phyloP scores from a whole-genome alignment of 2,888 invertebrate species.

The Hypercompe scribonia region DNA sequence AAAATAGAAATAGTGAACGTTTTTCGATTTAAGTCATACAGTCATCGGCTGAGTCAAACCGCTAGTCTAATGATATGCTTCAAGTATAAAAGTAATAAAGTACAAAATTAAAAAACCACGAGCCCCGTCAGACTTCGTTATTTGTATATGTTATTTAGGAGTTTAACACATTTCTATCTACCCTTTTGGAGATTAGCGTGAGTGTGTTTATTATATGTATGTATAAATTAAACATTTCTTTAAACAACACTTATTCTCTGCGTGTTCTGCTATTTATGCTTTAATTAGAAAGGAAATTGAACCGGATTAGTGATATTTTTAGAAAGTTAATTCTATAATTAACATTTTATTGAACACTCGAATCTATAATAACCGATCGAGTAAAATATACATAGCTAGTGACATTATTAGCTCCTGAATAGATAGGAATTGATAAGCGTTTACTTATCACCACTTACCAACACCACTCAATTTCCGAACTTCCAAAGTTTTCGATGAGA shows the following conservation, averaged over 20 bases:
- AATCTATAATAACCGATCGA: background rate
- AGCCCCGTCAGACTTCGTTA: no score
- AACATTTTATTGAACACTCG: background rate
- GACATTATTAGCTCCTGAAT: constrained; percentile 15
- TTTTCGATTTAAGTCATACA: no score
- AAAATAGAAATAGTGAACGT: no score
- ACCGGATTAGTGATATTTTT: background rate
- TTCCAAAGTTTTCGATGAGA: constrained; percentile 7
- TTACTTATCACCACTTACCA: constrained; percentile 10
- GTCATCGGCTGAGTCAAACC: no score
- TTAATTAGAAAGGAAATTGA: background rate
- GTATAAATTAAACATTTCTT: no score
- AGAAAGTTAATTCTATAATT: background rate
- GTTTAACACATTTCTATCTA: no score
- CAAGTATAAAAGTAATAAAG: no score
- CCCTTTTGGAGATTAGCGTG: no score
- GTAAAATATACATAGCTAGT: background rate
- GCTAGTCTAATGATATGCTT: no score
- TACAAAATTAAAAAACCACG: no score
- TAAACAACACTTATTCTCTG: background rate
- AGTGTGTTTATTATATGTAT: no score
- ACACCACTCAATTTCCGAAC: constrained; percentile 9
- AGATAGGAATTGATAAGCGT: constrained; percentile 18
- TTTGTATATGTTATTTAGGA: no score
- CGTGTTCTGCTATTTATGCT: background rate